A percentile compares a stretch with the other conserved stretches of the same genome.
Conservation (phyloP, 2,113 vertebrate genomes). For the Mirza zaza region DNA sequence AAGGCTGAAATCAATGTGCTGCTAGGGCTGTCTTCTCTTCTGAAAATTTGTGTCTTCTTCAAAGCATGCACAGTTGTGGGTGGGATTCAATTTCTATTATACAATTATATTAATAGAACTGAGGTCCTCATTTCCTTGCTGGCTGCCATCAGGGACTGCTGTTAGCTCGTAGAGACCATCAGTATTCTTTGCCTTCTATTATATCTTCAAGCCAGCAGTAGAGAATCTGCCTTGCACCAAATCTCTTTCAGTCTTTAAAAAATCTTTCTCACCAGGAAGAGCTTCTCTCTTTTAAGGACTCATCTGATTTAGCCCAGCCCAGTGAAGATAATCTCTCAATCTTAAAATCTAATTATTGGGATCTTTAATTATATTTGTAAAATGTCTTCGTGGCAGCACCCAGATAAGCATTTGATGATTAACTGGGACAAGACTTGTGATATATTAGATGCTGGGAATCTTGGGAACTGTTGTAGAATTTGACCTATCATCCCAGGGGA, state of each 20-base stretch:
- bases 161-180: rapidly evolving
- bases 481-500: neutral
- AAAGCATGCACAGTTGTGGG: rapidly evolving
- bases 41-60: neutral
- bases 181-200: neutral
- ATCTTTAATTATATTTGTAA: neutral
- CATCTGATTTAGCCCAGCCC: neutral
- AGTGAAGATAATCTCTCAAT: neutral
- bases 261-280: neutral
- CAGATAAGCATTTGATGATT: neutral
- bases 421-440: neutral
- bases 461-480: neutral
- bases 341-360: neutral
- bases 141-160: neutral
- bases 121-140: neutral
- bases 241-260: neutral
- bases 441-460: neutral
- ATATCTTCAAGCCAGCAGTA: neutral
- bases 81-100: neutral
- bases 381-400: neutral
- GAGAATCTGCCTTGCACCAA: neutral
- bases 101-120: neutral
- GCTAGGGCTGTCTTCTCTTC: too few relatives aligned
- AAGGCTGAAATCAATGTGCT: neutral
- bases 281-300: neutral